These are phyloP conservation scores for Triplophysa yarkandensis DNA, from an alignment of 2,797 vertebrate genomes.

Conservation along the genomic window DNA sequence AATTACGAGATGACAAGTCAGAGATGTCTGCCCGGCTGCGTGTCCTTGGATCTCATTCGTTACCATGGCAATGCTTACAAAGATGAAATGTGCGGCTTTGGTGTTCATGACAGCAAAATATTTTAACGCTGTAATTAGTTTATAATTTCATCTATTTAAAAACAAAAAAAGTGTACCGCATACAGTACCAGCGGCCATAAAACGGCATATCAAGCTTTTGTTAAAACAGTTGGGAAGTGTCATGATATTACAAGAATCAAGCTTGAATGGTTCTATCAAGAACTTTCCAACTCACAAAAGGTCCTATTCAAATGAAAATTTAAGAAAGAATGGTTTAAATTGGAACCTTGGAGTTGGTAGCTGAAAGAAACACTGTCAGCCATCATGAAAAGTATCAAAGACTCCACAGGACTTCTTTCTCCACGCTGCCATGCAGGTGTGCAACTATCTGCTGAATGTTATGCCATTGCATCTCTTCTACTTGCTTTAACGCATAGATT, in stretches of 20 bases:
- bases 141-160: neutral
- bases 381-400: conserved; percentile 1
- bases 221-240: too few relatives aligned
- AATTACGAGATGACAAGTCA: neutral
- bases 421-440: neutral
- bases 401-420: neutral
- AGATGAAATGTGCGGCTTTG: neutral
- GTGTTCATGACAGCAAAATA: neutral
- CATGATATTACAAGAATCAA: too few relatives aligned
- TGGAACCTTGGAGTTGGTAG: neutral
- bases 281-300: too few relatives aligned
- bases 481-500: neutral
- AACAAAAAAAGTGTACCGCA: neutral
- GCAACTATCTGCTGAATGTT: neutral
- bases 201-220: neutral
- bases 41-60: neutral
- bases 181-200: neutral
- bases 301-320: neutral
- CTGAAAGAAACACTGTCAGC: neutral
- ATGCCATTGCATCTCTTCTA: neutral
- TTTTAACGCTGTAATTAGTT: neutral
- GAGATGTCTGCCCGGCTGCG: neutral
- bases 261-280: too few relatives aligned
- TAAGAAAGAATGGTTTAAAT: neutral
- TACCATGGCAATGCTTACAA: neutral